Percentiles rank a stretch among this genome's conserved stretches.
These are phyloP conservation scores for Alaudala cheleensis DNA, from an alignment of 2,113 vertebrate species.

Conservation along the genomic window DNA sequence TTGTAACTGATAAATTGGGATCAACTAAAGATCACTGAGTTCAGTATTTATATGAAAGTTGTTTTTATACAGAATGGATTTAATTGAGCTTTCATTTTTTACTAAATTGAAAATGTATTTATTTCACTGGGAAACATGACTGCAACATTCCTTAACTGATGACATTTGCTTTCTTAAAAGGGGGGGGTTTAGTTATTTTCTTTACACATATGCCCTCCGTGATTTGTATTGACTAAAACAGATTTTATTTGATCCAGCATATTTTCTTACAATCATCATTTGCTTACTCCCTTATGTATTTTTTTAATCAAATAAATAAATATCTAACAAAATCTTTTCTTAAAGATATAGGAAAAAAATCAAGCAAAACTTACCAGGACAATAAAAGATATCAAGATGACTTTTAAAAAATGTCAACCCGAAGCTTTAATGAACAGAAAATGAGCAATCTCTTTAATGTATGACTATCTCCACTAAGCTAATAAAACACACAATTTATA, in stretches of 20 bases:
- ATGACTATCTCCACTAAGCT: not conserved
- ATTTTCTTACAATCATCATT: not conserved
- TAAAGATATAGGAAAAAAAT: not conserved
- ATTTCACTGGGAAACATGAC: not conserved
- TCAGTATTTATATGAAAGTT: not conserved
- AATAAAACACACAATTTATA: not conserved
- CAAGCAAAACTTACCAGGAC: not conserved
- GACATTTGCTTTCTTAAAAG: not conserved
- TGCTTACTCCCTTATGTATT: not conserved
- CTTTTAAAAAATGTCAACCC: not conserved
- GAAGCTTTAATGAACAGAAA: not conserved
- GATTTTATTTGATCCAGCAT: not conserved
- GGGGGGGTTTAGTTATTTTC: not conserved
- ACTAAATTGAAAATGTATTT: not conserved
- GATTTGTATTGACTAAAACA: not conserved
- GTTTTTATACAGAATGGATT: not conserved
- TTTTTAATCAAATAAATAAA: not conserved
- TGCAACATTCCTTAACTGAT: not conserved
- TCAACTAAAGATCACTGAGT: not conserved
- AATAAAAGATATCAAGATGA: not conserved
- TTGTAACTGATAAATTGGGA: not conserved
- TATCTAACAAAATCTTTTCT: not conserved
- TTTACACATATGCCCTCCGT: not conserved
- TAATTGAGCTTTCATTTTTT: not conserved
- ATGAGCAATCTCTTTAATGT: not conserved